These are phyloP conservation scores for Brachyrhaphis roseni DNA, from an alignment of 2,797 vertebrate species.

Conservation along the genomic window DNA sequence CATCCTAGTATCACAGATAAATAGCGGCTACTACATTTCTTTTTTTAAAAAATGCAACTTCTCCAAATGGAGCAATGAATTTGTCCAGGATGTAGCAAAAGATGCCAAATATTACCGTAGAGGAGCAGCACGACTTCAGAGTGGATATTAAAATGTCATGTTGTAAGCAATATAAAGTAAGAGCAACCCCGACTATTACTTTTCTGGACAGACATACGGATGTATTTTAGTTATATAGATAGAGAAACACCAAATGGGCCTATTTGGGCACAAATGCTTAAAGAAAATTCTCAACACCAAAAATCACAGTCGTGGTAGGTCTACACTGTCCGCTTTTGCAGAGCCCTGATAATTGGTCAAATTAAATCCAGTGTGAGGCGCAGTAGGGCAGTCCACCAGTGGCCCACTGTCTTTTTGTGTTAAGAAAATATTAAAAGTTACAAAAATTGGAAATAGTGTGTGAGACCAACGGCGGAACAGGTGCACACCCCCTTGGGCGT, in stretches of 20 bases:
- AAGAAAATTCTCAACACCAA: too few species aligned
- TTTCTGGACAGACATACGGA: background rate
- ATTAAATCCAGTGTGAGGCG: too few species aligned
- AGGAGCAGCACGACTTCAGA: background rate
- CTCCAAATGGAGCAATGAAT: background rate
- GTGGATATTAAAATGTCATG: background rate
- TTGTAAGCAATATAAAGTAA: background rate
- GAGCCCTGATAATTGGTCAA: background rate
- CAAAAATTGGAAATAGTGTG: too few species aligned
- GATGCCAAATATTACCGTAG: background rate
- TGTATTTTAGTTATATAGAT: background rate
- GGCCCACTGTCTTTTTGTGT: too few species aligned
- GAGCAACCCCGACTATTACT: background rate
- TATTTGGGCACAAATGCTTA: background rate
- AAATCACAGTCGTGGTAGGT: background rate
- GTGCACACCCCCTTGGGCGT: too few species aligned
- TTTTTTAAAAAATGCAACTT: background rate
- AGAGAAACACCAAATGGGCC: background rate
- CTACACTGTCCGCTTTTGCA: too few species aligned
- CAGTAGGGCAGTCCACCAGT: too few species aligned
- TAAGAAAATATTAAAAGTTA: too few species aligned
- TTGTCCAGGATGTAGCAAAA: background rate
- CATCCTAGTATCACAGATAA: background rate
- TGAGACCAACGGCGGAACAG: too few species aligned
- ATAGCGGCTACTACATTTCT: background rate